Base-by-base conservation (phyloP, 1,140 invertebrate genomes). In the Belonocnema kinseyi region DNA sequence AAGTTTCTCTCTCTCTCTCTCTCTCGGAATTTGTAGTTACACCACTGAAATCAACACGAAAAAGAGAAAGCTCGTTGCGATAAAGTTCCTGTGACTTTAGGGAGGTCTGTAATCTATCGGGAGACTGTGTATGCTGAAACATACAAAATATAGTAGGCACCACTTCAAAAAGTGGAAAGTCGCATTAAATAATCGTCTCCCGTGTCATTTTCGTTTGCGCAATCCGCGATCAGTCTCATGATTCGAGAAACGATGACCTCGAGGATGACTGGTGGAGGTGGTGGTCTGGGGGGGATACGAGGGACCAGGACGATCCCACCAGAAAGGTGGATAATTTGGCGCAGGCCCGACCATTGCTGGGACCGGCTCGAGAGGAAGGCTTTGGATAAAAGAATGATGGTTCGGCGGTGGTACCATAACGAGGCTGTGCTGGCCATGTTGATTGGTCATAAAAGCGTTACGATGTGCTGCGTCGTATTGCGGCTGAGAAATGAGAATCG, bases 101-200 rank as follows among this genome's bases (percentile, higher is more conserved):
- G 86, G 83, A 84, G 85, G 77, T 80, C 82, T 79, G 50, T 85
- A 77, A 17, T 77, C 83, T 80, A 86, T 58, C 51, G 82, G 81
- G 70, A 88, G 83, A 86, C 84, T 76, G 81, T 89, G 87, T 86
- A 90, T 78, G 81, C 85, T 85, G 40, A 87, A 85, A 80, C 87
- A 88, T 83, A 89, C 80, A 86, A 89, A 86, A 79, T 85, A 82
- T 83, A 88, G 82, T 80, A 89, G 88, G 86, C 89, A 90, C 88
- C 89, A 88, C 85, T 90, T 89, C 75, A 90, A 88, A 85, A 85
- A 88, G 74, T 86, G 84, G 85, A 90, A 88, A 75, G 83, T 88
- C 77, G 80, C 80, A 74, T 87, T 56, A 33, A 90, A 80, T 54
- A 88, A 56, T 70, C 80, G 82, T 76, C 78, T 85, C 86, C 86